Evolutionary conservation across 2,888 invertebrate species (phyloP).

Genomic region (Lissocephala sabroskyi): DNA sequence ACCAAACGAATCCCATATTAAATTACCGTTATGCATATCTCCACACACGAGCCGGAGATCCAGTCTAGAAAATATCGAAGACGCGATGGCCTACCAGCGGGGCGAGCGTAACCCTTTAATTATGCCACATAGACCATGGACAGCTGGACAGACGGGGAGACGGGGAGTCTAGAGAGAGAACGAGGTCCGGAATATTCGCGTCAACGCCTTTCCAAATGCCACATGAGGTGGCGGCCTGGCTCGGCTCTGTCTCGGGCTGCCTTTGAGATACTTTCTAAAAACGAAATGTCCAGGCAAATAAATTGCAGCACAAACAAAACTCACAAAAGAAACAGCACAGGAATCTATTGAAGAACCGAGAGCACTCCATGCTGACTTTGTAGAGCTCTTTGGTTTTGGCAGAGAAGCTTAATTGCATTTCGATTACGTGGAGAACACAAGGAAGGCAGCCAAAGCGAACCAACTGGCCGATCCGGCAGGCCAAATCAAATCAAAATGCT

Average conservation of each 20-base stretch:
- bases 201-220: conserved; percentile 61
- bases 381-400: conserved; percentile 7
- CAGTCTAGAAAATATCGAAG: too few species aligned
- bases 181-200: not conserved
- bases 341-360: too few species aligned
- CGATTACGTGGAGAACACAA: conserved; percentile 37
- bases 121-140: conserved; percentile 46
- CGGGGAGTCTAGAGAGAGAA: conserved; percentile 12
- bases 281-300: conserved; percentile 42
- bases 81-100: conserved; percentile 12
- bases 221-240: conserved; percentile 22
- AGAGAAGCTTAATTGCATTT: conserved; percentile 60
- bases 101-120: conserved; percentile 62
- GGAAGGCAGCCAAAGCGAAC: conserved; percentile 2
- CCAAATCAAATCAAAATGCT: conserved; percentile 43
- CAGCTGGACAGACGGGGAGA: too few species aligned
- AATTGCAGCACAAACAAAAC: conserved; percentile 25
- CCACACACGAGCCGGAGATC: conserved; percentile 22
- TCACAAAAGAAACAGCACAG: conserved; percentile 19
- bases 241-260: conserved; percentile 10
- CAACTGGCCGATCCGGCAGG: conserved; percentile 10
- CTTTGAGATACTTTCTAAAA: conserved; percentile 61
- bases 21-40: conserved; percentile 65
- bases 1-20: conserved; percentile 46
- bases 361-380: too few species aligned